These are phyloP conservation scores for Thalassoma bifasciatum DNA, from an alignment of 2,113 vertebrate species.

Conservation along the genomic window DNA sequence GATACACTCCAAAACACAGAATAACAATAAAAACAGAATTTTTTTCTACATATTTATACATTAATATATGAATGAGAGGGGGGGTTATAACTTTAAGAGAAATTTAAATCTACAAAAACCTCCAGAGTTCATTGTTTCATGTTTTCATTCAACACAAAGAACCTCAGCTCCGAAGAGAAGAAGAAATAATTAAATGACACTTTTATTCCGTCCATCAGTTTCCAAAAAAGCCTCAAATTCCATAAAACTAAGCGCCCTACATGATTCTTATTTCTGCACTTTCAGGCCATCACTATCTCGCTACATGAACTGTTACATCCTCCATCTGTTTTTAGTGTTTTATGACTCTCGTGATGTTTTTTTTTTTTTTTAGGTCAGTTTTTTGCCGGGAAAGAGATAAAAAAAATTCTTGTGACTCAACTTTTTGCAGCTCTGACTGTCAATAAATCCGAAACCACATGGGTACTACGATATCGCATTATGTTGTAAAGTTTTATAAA, in stretches of 20 bases:
- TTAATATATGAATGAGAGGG: too few species aligned
- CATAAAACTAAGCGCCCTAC: not conserved
- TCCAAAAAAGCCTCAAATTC: not conserved
- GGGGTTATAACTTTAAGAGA: too few species aligned
- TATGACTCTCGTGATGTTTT: slow-evolving; percentile 18
- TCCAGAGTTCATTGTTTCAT: too few species aligned
- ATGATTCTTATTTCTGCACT: slow-evolving; percentile 63
- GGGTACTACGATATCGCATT: slow-evolving; percentile 80
- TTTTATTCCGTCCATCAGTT: slow-evolving; percentile 1
- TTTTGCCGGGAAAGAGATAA: slow-evolving; percentile 48
- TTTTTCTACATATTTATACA: too few species aligned
- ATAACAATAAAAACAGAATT: too few species aligned
- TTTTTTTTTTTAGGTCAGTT: slow-evolving; percentile 37
- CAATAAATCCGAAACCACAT: slow-evolving; percentile 77
- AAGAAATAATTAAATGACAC: not conserved
- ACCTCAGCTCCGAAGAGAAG: slow-evolving; percentile 21
- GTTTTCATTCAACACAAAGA: not conserved
- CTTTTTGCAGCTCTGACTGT: slow-evolving; percentile 61
- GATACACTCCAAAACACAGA: too few species aligned
- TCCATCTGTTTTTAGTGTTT: not conserved
- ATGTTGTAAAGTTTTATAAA: slow-evolving; percentile 85
- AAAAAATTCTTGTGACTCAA: slow-evolving; percentile 51
- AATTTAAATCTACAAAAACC: too few species aligned
- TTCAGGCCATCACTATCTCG: slow-evolving; percentile 41
- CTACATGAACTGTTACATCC: slow-evolving; percentile 31